Percentiles rank a stretch among this genome's conserved stretches.
These are phyloP conservation scores for Trichogramma evanescens DNA, from an alignment of 2,888 invertebrate species.

Conservation along the genomic window DNA sequence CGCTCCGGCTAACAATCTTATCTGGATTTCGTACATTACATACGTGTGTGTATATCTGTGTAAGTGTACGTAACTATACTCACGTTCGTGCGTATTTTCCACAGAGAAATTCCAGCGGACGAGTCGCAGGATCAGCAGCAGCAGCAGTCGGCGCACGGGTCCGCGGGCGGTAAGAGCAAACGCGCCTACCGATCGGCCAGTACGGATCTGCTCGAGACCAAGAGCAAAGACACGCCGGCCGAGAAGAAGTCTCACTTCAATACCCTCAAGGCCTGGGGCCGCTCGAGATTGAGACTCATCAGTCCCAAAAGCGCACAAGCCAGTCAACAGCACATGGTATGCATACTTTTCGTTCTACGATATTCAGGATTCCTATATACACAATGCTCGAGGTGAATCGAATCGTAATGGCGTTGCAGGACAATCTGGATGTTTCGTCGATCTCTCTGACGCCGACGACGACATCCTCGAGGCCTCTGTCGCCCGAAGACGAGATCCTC, in stretches of 20 bases:
- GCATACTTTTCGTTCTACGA: not conserved
- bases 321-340: conserved; percentile 24
- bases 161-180: conserved; percentile 27
- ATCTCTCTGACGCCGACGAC: conserved; percentile 3
- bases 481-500: conserved; percentile 6
- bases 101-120: conserved; percentile 36
- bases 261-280: conserved; percentile 78
- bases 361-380: conserved; percentile 47
- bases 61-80: too few relatives aligned
- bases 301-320: conserved; percentile 46
- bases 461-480: conserved; percentile 9
- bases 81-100: not conserved
- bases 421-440: conserved; percentile 19
- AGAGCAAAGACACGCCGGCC: conserved; percentile 59
- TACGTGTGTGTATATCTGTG: too few relatives aligned
- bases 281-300: conserved; percentile 68
- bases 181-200: conserved; percentile 47
- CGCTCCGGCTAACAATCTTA: too few relatives aligned
- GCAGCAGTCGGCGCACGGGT: conserved; percentile 27
- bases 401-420: conserved; percentile 31
- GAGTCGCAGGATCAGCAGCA: conserved; percentile 18
- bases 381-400: not conserved
- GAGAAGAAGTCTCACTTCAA: conserved; percentile 70
- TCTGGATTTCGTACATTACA: too few relatives aligned
- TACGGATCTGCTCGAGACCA: conserved; percentile 63